These are phyloP conservation scores for Zenarchopterus dispar DNA, from an alignment of 2,797 vertebrate genomes.

Conservation along the genomic window DNA sequence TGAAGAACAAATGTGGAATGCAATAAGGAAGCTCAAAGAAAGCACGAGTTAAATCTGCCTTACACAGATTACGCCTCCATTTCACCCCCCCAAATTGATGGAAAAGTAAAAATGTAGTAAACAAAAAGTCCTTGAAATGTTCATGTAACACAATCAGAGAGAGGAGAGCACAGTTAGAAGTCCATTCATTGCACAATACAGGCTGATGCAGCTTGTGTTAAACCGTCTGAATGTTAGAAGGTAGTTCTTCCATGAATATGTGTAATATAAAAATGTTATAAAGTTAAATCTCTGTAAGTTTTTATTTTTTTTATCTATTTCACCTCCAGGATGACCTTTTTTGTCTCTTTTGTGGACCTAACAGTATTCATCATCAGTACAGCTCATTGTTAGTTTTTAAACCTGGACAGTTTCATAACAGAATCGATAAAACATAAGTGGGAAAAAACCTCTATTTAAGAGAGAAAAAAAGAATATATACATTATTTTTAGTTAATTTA, in stretches of 20 bases:
- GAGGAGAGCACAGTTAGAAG: slow-evolving; percentile 15
- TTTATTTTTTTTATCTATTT: background rate
- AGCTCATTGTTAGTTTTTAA: too few relatives aligned
- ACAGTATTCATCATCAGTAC: too few relatives aligned
- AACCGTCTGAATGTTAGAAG: background rate
- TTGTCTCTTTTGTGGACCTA: too few relatives aligned
- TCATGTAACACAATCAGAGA: slow-evolving; percentile 22
- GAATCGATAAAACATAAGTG: too few relatives aligned
- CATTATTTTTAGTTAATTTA: too few relatives aligned
- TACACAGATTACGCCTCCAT: slow-evolving; percentile 69
- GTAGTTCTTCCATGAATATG: slow-evolving; percentile 3
- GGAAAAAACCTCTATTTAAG: too few relatives aligned
- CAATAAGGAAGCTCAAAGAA: slow-evolving; percentile 66
- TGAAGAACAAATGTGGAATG: slow-evolving; percentile 80
- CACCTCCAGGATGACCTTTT: background rate
- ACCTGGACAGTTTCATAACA: too few relatives aligned
- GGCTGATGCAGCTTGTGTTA: background rate
- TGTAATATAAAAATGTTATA: background rate
- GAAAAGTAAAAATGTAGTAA: slow-evolving; percentile 64
- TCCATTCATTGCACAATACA: background rate
- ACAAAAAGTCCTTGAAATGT: slow-evolving; percentile 75
- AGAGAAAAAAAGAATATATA: too few relatives aligned
- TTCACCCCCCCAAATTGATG: slow-evolving; percentile 49
- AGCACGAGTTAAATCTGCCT: slow-evolving; percentile 71
- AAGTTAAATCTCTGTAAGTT: background rate